These are phyloP conservation scores for Aix galericulata DNA, from an alignment of 2,113 vertebrate genomes.

Conservation along the genomic window DNA sequence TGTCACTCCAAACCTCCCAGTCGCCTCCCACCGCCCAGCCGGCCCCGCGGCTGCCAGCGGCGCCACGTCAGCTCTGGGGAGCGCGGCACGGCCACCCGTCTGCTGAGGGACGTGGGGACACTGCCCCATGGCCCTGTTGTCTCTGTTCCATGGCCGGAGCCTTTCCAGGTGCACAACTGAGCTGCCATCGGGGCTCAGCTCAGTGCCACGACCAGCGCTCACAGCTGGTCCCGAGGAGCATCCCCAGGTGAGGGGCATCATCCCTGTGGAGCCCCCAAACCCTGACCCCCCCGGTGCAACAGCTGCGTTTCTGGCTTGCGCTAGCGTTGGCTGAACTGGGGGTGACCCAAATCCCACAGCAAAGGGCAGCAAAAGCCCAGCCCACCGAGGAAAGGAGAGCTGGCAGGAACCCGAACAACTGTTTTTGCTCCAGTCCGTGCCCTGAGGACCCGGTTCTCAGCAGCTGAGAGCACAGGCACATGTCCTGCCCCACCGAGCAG, in stretches of 20 bases:
- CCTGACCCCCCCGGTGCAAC: accelerated
- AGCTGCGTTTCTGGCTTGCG: not conserved
- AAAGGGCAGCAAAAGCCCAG: not conserved
- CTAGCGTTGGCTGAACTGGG: not conserved
- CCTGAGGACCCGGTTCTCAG: not conserved
- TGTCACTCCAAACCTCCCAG: not conserved
- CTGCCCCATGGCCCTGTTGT: accelerated
- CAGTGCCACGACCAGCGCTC: not conserved
- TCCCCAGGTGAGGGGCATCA: not conserved
- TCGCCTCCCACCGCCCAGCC: not conserved
- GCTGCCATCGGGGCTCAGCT: accelerated
- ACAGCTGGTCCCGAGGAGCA: not conserved
- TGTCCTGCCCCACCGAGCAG: not conserved
- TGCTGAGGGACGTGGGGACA: accelerated
- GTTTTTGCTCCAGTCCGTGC: not conserved
- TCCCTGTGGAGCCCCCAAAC: not conserved
- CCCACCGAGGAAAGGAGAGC: not conserved
- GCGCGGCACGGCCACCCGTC: accelerated
- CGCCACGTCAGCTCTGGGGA: not conserved
- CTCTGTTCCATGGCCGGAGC: accelerated
- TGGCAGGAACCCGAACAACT: not conserved
- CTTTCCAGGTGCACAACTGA: not conserved
- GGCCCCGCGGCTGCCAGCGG: not conserved
- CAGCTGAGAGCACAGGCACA: not conserved
- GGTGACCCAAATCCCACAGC: not conserved